These are phyloP conservation scores for Danio aesculapii DNA, from an alignment of 2,797 vertebrate species.

Conservation along the genomic window DNA sequence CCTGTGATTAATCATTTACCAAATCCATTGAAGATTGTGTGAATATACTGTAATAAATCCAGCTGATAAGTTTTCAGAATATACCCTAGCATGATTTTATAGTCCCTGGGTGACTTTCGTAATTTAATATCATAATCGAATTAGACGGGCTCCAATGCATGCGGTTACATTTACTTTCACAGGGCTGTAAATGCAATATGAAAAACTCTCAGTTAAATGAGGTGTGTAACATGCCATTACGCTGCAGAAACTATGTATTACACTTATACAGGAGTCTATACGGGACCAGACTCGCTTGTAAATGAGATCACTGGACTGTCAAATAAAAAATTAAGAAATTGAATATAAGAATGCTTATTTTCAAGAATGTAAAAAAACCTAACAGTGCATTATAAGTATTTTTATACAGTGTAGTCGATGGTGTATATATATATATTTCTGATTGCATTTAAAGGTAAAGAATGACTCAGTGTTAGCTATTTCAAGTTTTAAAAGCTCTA, in stretches of 20 bases:
- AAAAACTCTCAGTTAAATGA: slow-evolving; percentile 1
- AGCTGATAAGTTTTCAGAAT: neutral
- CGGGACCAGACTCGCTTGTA: neutral
- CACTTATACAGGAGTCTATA: slow-evolving; percentile 26
- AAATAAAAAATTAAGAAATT: no score
- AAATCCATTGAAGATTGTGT: slow-evolving; percentile 2
- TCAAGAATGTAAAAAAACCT: no score
- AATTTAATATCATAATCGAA: neutral
- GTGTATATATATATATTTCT: no score
- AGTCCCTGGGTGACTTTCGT: neutral
- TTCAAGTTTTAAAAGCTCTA: no score
- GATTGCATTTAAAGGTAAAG: no score
- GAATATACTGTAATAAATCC: neutral
- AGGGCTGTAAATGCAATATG: neutral
- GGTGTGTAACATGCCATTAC: neutral
- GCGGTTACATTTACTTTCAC: neutral
- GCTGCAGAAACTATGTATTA: slow-evolving; percentile 31
- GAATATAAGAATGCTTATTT: no score
- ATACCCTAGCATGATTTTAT: neutral
- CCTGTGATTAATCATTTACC: slow-evolving; percentile 23
- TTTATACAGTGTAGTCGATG: no score
- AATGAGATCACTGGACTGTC: neutral
- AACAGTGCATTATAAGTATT: no score
- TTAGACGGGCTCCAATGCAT: neutral
- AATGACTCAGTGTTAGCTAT: no score